Percentiles rank a stretch among this genome's conserved stretches.
phyloP scores from a whole-genome alignment of 2,797 vertebrate genomes.

The Sarcophilus harrisii region DNA sequence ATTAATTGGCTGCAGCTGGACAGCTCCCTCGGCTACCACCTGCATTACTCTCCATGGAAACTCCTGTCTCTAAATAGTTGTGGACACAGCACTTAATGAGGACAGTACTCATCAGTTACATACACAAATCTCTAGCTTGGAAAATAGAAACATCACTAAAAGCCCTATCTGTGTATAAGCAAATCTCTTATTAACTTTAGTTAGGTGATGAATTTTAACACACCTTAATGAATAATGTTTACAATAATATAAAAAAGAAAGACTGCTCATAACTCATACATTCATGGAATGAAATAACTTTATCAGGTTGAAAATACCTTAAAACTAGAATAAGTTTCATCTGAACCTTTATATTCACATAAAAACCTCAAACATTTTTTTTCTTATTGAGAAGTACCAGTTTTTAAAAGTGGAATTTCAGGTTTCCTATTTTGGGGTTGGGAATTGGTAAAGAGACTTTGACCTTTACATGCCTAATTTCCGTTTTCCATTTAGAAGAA shows the following conservation, averaged over 20 bases:
- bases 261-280: not conserved
- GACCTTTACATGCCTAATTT: not conserved
- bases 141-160: not conserved
- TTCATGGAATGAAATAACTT: not conserved
- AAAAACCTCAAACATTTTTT: not conserved
- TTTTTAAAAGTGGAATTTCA: not conserved
- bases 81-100: not conserved
- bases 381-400: too few relatives aligned
- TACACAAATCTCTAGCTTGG: not conserved
- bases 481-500: slow-evolving; percentile 1
- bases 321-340: not conserved
- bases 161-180: not conserved
- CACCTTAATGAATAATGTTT: not conserved
- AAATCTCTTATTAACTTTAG: not conserved
- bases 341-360: not conserved
- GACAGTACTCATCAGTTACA: slow-evolving; percentile 3
- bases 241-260: not conserved
- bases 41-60: not conserved
- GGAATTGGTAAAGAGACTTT: not conserved
- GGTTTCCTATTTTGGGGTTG: not conserved
- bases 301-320: not conserved
- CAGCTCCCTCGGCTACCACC: slow-evolving; percentile 1
- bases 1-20: slow-evolving; percentile 10
- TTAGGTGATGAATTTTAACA: slow-evolving; percentile 4
- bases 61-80: not conserved